Conservation (phyloP, 2,888 invertebrate genomes). For the Tenthredo notha region DNA sequence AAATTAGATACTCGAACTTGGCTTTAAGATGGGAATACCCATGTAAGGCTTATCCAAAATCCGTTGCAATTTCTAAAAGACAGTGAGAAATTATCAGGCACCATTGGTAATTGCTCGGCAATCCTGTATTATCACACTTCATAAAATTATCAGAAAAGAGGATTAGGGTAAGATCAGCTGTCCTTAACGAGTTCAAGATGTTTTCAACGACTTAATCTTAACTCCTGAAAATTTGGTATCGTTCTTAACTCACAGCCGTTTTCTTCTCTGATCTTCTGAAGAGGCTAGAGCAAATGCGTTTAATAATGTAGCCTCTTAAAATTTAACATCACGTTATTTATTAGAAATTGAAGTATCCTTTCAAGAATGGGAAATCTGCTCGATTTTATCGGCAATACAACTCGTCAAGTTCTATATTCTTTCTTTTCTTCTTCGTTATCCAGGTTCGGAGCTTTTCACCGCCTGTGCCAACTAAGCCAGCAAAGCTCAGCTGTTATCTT, state of each 20-base stretch:
- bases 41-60: conserved; percentile 42
- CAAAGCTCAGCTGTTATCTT: conserved; percentile 40
- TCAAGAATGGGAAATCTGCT: neutral
- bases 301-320: conserved; percentile 26
- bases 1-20: conserved; percentile 40
- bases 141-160: conserved; percentile 22
- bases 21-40: neutral
- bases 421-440: conserved; percentile 22
- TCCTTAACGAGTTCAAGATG: conserved; percentile 22
- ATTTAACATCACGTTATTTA: conserved; percentile 21
- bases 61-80: conserved; percentile 32
- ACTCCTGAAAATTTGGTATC: conserved; percentile 3
- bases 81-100: conserved; percentile 43
- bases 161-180: conserved; percentile 25
- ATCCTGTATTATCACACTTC: conserved; percentile 26
- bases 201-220: conserved; percentile 26
- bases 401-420: conserved; percentile 7
- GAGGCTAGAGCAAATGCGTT: neutral
- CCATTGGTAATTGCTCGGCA: conserved; percentile 14
- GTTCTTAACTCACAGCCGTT: neutral
- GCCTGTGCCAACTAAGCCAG: conserved; percentile 22
- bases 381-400: conserved; percentile 20
- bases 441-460: conserved; percentile 11
- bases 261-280: neutral
- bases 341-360: neutral